Evolutionary conservation across 1,140 invertebrate genomes (phyloP), one percentile per base, ranked within the genome.

Genomic region (Macrostomum lignano): DNA sequence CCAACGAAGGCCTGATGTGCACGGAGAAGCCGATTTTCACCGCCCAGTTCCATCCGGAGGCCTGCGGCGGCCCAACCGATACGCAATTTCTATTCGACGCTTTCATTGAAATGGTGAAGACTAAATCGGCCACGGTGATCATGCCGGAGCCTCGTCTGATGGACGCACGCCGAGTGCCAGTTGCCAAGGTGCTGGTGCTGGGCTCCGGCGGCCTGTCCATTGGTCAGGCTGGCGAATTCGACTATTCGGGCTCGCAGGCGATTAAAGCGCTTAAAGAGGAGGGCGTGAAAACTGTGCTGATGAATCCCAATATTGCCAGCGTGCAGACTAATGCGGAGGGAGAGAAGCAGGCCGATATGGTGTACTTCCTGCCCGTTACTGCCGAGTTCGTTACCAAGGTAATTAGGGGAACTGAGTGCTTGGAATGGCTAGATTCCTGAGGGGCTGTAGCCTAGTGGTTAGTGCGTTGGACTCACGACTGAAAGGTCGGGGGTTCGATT

Each of bases 1-100:
- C 66, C 2, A 79, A 79, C 51, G 74, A 78, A 53, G 74, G 74
- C 7, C 74, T 96, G 37, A 67, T 86, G 10, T 84, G 96, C 48
- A 60, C 65, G 3, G 60, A 44, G 1, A 60, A 73, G 21, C 88
- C 88, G 3, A 86, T 65, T 48, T 71, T 71, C 47, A 91, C 81
- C 47, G 84, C 94, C 1, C 91, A 98, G 55, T 98, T 98, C 54
- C 91, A 98, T 63, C 91, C 91, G 0, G 91, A 98, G 55, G 86
- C 94, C 47, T 74, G 68, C 32, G 82, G 81, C 10, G 91, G 91
- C 0, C 91, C 91, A 0, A 67, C 74, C 46, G 91, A 98, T 52
- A 60, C 93, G 5, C 88, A 96, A 61, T 69, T 70, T 40, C 58
- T 98, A 0, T 98, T 98, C 61, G 76, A 86, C 55, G 66, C 94